Conservation (phyloP, 35 echinoderm and acorn worm genomes). For the Diadema setosum region DNA sequence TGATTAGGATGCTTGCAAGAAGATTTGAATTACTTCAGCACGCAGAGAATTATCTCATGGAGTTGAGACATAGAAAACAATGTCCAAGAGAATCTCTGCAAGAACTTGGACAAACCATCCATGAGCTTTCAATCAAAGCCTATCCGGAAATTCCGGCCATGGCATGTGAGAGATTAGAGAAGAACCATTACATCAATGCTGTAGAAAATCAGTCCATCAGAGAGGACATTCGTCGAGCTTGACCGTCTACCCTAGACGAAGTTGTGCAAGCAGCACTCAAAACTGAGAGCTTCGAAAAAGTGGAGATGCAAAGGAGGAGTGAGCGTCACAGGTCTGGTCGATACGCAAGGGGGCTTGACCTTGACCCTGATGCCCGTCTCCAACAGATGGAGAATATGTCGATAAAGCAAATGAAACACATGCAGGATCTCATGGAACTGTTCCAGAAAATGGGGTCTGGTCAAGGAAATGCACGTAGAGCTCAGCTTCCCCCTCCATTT, state of each 20-base stretch:
- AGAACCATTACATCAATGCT: too few relatives aligned
- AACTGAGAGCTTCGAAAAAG: too few relatives aligned
- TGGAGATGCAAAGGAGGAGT: neutral
- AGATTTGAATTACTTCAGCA: neutral
- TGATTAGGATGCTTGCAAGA: neutral
- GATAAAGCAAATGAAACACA: neutral
- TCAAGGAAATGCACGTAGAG: too few relatives aligned
- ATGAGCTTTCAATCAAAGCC: neutral
- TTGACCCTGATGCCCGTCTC: neutral
- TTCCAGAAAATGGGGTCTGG: too few relatives aligned
- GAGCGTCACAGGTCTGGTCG: neutral
- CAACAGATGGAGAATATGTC: neutral
- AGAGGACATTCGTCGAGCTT: constrained; percentile 4
- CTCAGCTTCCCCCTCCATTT: too few relatives aligned
- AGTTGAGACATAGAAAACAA: neutral
- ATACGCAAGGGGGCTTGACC: neutral
- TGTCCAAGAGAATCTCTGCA: neutral
- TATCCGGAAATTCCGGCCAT: neutral
- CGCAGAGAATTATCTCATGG: constrained; percentile 49
- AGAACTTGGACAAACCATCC: constrained; percentile 5
- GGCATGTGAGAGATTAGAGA: too few relatives aligned
- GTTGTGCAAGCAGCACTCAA: constrained; percentile 10
- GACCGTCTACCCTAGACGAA: constrained; percentile 20
- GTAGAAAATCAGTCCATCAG: neutral
- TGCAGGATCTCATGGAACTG: neutral